phyloP scores from a whole-genome alignment of 2,113 vertebrate genomes.

The Tricholaema leucomelas region DNA sequence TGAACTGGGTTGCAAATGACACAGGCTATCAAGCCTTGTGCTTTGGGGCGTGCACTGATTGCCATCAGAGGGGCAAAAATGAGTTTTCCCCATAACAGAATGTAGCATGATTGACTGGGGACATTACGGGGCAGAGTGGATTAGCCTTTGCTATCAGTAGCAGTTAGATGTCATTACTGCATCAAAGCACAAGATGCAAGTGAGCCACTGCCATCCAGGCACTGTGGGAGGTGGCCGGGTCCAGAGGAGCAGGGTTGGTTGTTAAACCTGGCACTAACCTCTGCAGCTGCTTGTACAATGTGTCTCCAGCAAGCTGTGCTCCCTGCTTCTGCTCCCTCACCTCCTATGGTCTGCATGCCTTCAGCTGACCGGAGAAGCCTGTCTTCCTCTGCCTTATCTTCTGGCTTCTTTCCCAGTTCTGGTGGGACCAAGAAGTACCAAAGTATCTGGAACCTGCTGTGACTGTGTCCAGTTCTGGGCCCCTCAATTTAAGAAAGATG shows the following conservation, averaged over 20 bases:
- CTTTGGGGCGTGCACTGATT: conserved; percentile 50
- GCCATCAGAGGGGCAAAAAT: conserved; percentile 49
- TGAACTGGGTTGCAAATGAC: conserved; percentile 61
- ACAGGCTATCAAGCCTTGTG: conserved; percentile 43
- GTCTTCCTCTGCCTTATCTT: not conserved
- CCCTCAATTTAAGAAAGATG: too few species aligned
- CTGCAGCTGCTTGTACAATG: not conserved
- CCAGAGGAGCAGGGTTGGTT: not conserved
- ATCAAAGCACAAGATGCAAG: not conserved
- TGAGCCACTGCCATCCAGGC: not conserved
- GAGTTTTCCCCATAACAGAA: conserved; percentile 60
- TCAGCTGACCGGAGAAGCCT: not conserved
- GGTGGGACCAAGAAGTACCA: not conserved
- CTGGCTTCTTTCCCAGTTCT: not conserved
- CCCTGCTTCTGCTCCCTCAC: not conserved
- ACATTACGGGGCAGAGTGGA: conserved; percentile 42
- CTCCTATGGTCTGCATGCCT: not conserved
- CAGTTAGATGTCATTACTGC: conserved; percentile 28
- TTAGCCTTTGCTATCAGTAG: conserved; percentile 56
- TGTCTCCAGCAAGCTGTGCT: not conserved
- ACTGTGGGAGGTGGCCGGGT: not conserved
- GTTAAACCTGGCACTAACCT: not conserved
- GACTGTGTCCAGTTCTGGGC: not conserved
- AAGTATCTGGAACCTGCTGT: not conserved
- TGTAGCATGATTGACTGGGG: conserved; percentile 50